A percentile compares a stretch with the other conserved stretches of the same genome.
Evolutionary conservation across 2,888 invertebrate species (phyloP).

Genomic region (Tipula lateralis): DNA sequence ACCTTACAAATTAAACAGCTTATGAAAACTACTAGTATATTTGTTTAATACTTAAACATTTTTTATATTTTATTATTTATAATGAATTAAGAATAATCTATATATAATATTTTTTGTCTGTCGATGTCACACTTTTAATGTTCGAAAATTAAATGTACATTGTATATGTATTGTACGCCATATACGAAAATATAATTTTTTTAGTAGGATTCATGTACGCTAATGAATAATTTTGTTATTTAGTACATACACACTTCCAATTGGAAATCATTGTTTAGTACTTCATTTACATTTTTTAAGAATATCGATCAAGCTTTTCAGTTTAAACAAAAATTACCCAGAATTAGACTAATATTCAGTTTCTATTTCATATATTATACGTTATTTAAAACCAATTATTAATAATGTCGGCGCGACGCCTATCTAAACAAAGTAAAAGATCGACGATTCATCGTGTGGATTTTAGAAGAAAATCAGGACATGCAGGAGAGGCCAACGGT

Average conservation of each 20-base stretch:
- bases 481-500: not conserved
- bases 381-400: not conserved
- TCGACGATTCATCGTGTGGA: too few relatives aligned
- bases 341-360: not conserved
- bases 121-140: not conserved
- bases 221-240: not conserved
- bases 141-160: not conserved
- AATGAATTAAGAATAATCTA: not conserved
- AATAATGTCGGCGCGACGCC: not conserved
- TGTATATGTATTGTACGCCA: not conserved
- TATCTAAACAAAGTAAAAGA: not conserved
- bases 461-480: not conserved
- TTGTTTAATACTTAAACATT: not conserved
- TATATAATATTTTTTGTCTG: not conserved
- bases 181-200: not conserved
- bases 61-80: not conserved
- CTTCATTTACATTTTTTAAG: not conserved
- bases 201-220: not conserved
- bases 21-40: not conserved
- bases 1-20: too few relatives aligned
- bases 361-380: not conserved
- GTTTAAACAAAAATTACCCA: not conserved
- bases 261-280: not conserved
- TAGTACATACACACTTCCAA: not conserved
- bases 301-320: not conserved